phyloP scores from a whole-genome alignment of 2,113 vertebrate species.

The Catharus bicknelli region DNA sequence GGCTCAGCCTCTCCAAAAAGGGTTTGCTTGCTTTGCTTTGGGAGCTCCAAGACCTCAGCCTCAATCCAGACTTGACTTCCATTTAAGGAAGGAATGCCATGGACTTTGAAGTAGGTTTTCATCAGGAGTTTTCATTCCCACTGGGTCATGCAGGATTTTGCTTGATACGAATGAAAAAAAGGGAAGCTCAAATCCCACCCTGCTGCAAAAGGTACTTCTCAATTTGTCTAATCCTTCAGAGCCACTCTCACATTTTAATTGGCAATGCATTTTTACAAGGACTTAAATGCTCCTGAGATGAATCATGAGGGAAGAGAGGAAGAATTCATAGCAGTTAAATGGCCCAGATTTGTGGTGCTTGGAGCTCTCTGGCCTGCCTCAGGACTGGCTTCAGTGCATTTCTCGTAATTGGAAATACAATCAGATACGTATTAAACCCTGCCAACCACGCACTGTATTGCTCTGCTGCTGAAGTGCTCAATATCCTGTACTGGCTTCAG shows the following conservation, averaged over 20 bases:
- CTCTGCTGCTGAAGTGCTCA: background rate
- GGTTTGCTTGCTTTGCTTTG: background rate
- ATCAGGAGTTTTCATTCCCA: background rate
- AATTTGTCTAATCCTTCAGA: background rate
- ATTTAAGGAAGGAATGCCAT: background rate
- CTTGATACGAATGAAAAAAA: background rate
- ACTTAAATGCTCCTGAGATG: background rate
- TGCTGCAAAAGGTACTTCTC: background rate
- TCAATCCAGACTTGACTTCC: fast-evolving
- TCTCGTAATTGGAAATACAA: conserved; percentile 20
- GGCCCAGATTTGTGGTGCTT: background rate
- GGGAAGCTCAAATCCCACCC: background rate
- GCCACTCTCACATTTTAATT: conserved; percentile 4
- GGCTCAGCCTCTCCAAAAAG: background rate
- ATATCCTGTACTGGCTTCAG: conserved; percentile 24
- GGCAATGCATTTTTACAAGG: conserved; percentile 6
- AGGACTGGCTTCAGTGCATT: conserved; percentile 11
- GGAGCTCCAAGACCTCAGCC: background rate
- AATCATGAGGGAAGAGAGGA: conserved; percentile 6
- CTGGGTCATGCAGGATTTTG: background rate
- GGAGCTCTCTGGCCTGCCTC: background rate
- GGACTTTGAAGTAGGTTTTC: background rate
- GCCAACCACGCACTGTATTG: background rate
- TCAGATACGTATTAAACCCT: background rate
- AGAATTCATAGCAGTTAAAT: conserved; percentile 9